Base-by-base conservation (phyloP, 2,797 vertebrate species). In the Leucoraja ocellata region DNA sequence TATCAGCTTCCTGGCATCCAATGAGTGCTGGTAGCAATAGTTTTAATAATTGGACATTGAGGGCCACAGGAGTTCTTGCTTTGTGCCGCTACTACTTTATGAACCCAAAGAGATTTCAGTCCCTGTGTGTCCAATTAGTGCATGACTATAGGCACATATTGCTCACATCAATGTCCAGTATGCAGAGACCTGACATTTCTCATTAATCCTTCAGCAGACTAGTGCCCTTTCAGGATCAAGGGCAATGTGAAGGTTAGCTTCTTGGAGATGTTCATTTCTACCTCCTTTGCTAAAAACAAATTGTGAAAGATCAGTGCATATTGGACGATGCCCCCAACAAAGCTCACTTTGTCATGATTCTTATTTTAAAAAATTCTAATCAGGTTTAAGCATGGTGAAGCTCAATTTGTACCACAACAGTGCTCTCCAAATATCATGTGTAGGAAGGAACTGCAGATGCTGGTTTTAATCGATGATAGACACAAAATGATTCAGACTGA, bases 31-130 rank as follows among this genome's bases (percentile, higher is more conserved):
- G 28, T 61, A 88, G 84, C 61, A 68, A 88, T 65, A 86, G 13
- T 88, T 88, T 14, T 88, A 65, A 68, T 88, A 88, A 88, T 68
- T 88, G 84, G 61, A 88, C 84, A 68, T 88, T 88, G 28, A 88
- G n/a, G 84, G 84, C 84, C 61, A 68, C n/a, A 88, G 6, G n/a
- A 68, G 84, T 32, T 88, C 84, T n/a, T 68, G 58, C 84, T 88
- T 61, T 68, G 84, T 65, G 84, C 84, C 23, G 61, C 32, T 14
- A 68, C 61, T 68, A 88, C 58, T 18, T 63, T 63, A n/a, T 88
- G 84, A 88, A 88, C 61, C 84, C 61, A 68, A 88, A 88, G 63
- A 88, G 63, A 68, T 36, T 88, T 88, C n/a, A 36, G 84, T 88
- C 84, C 84, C 83, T 1, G 14, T n/a, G 84, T 36, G 63, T 36